Evolutionary conservation across 2,797 vertebrate genomes (phyloP), one percentile per base, ranked within the genome.

Genomic region (Scolopax rusticola): DNA sequence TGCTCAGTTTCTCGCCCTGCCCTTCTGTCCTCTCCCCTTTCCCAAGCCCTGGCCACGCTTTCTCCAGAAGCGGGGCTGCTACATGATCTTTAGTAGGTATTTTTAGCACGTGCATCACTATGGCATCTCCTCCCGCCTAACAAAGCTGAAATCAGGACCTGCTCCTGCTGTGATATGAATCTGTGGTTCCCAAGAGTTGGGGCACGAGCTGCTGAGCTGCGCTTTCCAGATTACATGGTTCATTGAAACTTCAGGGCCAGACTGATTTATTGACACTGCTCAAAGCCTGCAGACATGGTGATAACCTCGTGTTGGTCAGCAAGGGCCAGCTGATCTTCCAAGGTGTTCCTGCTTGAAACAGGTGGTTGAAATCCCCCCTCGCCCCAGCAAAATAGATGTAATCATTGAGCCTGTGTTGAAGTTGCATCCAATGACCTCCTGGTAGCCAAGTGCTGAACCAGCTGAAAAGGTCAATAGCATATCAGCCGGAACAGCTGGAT

Each of bases 401-500:
- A 89, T 76, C 16, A 1, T 24, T 43, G 70, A 93, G 57, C 73
- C 53, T 32, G 13, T 51, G 75, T 90, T 71, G 75, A 43, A 79
- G 64, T 64, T 9, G 1, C 75, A 40, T 47, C 67, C 69, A 56
- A 6, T 85, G 93, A 93, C 78, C 91, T 91, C 78, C 45, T 90
- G 64, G n/a, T 54, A 90, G 71, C 75, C 84, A 80, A 75, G 60
- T 71, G 86, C 86, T 93, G 91, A 92, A 94, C 71, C 48, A 90
- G 77, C 63, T 87, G 43, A 68, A 94, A 91, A 94, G 88, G 88
- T 95, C 93, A 94, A 70, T 14, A 75, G 71, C 64, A 8, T 78
- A 93, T 87, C 86, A 94, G 68, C 50, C 77, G 61, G 71, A 97
- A 95, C 96, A 97, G 93, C 96, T 97, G 94, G 96, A 96, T 92